phyloP scores from a whole-genome alignment of 2,888 invertebrate species.

The Callosobruchus maculatus region DNA sequence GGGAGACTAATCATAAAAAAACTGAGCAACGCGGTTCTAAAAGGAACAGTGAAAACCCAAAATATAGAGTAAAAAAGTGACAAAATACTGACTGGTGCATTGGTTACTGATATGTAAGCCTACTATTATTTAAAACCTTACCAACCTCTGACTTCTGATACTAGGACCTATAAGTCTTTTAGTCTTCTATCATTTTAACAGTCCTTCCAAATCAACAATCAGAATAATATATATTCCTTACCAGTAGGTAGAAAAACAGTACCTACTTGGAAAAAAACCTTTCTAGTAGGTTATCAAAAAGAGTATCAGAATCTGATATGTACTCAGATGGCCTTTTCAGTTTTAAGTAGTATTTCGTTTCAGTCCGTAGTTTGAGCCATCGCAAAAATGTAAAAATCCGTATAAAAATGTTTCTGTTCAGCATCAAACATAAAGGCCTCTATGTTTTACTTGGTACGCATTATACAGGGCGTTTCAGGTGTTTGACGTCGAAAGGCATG shows the following conservation, averaged over 20 bases:
- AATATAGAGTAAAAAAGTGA: too few relatives aligned
- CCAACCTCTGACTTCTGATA: too few relatives aligned
- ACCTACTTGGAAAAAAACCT: not conserved
- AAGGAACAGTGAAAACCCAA: too few relatives aligned
- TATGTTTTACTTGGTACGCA: not conserved
- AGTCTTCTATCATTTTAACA: not conserved
- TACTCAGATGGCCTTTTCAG: not conserved
- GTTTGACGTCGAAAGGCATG: not conserved
- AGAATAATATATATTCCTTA: not conserved
- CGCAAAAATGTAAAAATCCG: not conserved
- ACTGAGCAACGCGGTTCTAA: too few relatives aligned
- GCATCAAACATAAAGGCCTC: not conserved
- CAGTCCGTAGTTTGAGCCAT: not conserved
- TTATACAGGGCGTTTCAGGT: not conserved
- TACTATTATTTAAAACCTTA: too few relatives aligned
- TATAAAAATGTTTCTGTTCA: not conserved
- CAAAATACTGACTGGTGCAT: too few relatives aligned
- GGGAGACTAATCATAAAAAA: too few relatives aligned
- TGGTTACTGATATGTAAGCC: too few relatives aligned
- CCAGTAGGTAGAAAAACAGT: not conserved
- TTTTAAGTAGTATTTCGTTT: not conserved
- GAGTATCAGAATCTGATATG: not conserved
- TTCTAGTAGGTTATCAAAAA: not conserved
- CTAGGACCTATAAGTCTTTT: too few relatives aligned
- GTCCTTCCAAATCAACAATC: not conserved